Conservation (phyloP, 2,113 vertebrate genomes). For the Poecilia latipinna region DNA sequence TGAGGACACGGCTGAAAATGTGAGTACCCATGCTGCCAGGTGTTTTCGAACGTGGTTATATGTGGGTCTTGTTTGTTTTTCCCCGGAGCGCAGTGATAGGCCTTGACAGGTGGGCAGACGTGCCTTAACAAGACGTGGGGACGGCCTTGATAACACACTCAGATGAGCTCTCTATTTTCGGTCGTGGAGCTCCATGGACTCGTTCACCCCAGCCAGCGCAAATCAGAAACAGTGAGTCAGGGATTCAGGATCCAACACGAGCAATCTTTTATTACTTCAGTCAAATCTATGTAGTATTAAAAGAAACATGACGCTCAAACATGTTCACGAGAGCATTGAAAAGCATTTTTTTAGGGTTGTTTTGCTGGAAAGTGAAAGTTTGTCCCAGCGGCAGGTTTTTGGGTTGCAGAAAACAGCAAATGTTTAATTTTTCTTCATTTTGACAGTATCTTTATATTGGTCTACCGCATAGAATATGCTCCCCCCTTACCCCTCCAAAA, state of each 20-base stretch:
- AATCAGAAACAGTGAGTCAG: slow-evolving; percentile 59
- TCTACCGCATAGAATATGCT: neutral
- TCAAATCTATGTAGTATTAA: neutral
- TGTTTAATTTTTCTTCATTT: neutral
- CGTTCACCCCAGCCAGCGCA: slow-evolving; percentile 51
- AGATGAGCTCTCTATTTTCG: slow-evolving; percentile 66
- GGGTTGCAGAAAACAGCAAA: too few relatives aligned
- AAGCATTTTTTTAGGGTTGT: too few relatives aligned
- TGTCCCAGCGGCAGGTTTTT: too few relatives aligned
- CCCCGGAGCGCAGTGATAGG: slow-evolving; percentile 53
- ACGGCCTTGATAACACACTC: slow-evolving; percentile 64
- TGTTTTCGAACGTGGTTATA: slow-evolving; percentile 39
- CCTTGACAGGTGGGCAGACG: slow-evolving; percentile 66
- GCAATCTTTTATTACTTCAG: slow-evolving; percentile 13
- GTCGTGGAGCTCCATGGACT: slow-evolving; percentile 68
- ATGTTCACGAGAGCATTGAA: neutral
- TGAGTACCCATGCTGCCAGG: slow-evolving; percentile 49
- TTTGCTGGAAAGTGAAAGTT: too few relatives aligned
- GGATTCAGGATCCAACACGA: slow-evolving; percentile 33
- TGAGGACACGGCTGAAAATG: slow-evolving; percentile 60
- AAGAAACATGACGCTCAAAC: neutral
- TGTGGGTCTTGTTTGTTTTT: slow-evolving; percentile 68
- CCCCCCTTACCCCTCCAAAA: too few relatives aligned
- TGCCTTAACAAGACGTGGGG: slow-evolving; percentile 73
- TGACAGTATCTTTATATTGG: neutral